Conservation (phyloP, 1,140 invertebrate species). For the Diuraphis noxia region DNA sequence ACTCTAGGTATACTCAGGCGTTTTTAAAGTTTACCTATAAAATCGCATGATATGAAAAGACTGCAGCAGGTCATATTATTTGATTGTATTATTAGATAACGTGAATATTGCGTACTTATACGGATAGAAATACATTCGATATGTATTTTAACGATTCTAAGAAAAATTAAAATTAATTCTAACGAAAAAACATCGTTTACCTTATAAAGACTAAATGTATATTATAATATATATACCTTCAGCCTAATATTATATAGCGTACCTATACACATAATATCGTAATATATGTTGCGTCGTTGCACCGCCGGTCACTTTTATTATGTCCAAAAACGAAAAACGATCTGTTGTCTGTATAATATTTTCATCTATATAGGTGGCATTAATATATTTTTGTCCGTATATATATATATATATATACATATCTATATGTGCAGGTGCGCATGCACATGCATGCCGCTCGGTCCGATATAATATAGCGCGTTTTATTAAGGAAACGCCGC, state of each 20-base stretch:
- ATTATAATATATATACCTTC: background rate
- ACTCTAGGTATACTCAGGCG: background rate
- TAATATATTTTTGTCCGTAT: background rate
- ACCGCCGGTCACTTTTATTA: background rate
- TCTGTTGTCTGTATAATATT: background rate
- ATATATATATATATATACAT: background rate
- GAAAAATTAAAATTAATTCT: too few relatives aligned
- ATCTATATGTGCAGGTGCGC: too few relatives aligned
- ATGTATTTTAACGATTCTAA: conserved; percentile 2
- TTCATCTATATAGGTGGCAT: background rate
- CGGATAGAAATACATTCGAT: background rate
- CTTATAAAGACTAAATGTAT: background rate
- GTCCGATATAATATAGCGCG: background rate
- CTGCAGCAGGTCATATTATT: background rate
- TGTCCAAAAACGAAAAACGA: background rate
- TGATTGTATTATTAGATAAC: background rate
- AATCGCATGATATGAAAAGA: background rate
- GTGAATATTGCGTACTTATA: background rate
- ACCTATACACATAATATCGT: background rate
- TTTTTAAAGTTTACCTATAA: background rate
- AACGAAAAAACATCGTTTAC: background rate
- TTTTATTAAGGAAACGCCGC: background rate
- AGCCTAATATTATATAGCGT: too few relatives aligned
- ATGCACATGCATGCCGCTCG: background rate
- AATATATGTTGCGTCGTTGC: background rate